phyloP scores from a whole-genome alignment of 2,888 invertebrate genomes.

The Cylindroiulus punctatus region DNA sequence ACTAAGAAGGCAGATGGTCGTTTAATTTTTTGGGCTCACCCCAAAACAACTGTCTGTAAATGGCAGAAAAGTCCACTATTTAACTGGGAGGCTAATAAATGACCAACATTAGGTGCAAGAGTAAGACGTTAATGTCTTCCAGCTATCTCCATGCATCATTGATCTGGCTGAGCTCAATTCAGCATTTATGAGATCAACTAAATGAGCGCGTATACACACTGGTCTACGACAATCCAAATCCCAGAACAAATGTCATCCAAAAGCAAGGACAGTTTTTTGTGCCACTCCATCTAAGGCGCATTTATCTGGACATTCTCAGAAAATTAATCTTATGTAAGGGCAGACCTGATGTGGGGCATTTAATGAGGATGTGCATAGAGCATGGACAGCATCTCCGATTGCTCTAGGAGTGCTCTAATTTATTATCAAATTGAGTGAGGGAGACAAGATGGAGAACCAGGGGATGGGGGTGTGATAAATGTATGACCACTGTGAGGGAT shows the following conservation, averaged over 20 bases:
- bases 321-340: conserved; percentile 35
- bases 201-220: neutral
- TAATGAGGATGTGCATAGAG: conserved; percentile 14
- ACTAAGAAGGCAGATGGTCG: neutral
- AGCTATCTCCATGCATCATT: conserved; percentile 34
- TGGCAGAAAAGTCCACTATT: conserved; percentile 28
- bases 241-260: conserved; percentile 3
- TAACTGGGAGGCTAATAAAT: conserved; percentile 15
- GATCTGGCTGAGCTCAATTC: conserved; percentile 27
- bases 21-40: neutral
- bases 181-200: conserved; percentile 21
- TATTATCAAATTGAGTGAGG: neutral
- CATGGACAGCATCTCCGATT: conserved; percentile 31
- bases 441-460: neutral
- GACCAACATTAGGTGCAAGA: conserved; percentile 45
- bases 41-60: neutral
- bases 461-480: neutral
- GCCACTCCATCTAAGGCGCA: neutral
- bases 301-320: conserved; percentile 25
- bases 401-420: conserved; percentile 15
- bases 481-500: neutral
- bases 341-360: conserved; percentile 9
- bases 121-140: conserved; percentile 5
- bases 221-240: neutral
- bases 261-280: neutral